Percentiles rank a stretch among this genome's conserved stretches.
phyloP scores from a whole-genome alignment of 2,113 vertebrate genomes.

The Peromyscus polionotus region DNA sequence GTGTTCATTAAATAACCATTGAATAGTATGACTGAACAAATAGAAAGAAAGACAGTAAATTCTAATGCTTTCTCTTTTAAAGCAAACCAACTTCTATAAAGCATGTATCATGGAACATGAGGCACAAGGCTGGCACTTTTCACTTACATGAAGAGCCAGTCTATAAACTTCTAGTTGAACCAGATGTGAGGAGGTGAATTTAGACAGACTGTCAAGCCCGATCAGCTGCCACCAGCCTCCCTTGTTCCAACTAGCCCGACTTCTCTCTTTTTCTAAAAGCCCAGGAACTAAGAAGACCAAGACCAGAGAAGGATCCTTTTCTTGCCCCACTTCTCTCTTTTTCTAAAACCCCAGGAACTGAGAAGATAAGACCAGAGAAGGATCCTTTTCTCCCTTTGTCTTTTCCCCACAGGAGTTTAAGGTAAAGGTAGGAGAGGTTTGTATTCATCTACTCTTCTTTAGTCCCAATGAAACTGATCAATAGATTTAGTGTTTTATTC shows the following conservation, averaged over 20 bases:
- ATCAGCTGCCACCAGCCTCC: not conserved
- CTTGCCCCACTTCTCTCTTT: not conserved
- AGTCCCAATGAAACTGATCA: not conserved
- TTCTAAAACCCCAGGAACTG: not conserved
- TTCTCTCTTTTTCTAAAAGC: conserved; percentile 25
- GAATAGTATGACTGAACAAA: conserved; percentile 30
- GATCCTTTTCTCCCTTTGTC: not conserved
- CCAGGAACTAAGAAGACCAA: not conserved
- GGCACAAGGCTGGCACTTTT: not conserved
- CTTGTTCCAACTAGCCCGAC: not conserved
- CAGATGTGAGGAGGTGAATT: conserved; percentile 11
- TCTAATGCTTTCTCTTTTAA: not conserved
- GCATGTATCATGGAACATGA: not conserved
- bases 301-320: not conserved
- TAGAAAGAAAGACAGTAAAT: not conserved
- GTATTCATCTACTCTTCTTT: not conserved
- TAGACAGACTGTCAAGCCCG: not conserved
- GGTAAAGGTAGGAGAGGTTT: not conserved
- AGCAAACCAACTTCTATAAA: not conserved
- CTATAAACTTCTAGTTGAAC: not conserved
- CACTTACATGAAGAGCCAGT: not conserved
- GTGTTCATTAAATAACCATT: not conserved
- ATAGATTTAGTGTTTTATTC: not conserved
- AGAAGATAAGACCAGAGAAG: not conserved
- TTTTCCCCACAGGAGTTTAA: not conserved